A percentile compares a stretch with the other conserved stretches of the same genome.
These are phyloP conservation scores for Conopomorpha cramerella DNA, from an alignment of 1,140 invertebrate genomes.

Conservation along the genomic window DNA sequence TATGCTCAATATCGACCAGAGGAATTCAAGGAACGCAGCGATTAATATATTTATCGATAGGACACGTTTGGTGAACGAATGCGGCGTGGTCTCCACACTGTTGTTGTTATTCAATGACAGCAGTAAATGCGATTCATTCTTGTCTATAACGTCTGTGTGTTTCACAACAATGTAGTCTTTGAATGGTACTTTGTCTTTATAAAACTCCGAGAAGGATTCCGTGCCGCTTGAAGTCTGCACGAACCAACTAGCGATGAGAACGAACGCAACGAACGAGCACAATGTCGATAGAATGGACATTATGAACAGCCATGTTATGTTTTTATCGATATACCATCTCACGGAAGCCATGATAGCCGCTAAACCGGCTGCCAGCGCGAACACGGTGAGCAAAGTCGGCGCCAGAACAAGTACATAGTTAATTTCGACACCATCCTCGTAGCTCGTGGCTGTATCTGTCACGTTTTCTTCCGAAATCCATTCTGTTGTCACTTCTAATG, in stretches of 20 bases:
- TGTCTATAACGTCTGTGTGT: constrained; percentile 29
- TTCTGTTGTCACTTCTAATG: not conserved
- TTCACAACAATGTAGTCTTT: constrained; percentile 37
- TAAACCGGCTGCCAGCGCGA: constrained; percentile 57
- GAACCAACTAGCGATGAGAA: constrained; percentile 39
- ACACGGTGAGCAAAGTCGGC: constrained; percentile 50
- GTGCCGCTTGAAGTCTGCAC: constrained; percentile 22
- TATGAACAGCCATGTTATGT: constrained; percentile 66
- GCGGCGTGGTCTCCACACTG: constrained; percentile 17
- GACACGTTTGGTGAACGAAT: constrained; percentile 42
- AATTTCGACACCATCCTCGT: constrained; percentile 11
- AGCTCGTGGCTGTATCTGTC: constrained; percentile 14
- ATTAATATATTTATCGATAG: constrained; percentile 65
- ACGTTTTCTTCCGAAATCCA: constrained; percentile 5
- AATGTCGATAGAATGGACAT: constrained; percentile 52
- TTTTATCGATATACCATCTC: constrained; percentile 68
- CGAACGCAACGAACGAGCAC: constrained; percentile 36
- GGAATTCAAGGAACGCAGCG: constrained; percentile 60
- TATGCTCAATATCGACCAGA: constrained; percentile 65
- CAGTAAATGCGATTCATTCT: constrained; percentile 38
- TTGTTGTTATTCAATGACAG: constrained; percentile 20
- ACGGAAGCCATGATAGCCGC: constrained; percentile 65
- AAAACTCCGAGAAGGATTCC: constrained; percentile 27
- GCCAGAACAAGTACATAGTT: constrained; percentile 36
- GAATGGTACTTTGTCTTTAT: constrained; percentile 41